phyloP scores from a whole-genome alignment of 2,888 invertebrate genomes.

The Lasius platythorax region DNA sequence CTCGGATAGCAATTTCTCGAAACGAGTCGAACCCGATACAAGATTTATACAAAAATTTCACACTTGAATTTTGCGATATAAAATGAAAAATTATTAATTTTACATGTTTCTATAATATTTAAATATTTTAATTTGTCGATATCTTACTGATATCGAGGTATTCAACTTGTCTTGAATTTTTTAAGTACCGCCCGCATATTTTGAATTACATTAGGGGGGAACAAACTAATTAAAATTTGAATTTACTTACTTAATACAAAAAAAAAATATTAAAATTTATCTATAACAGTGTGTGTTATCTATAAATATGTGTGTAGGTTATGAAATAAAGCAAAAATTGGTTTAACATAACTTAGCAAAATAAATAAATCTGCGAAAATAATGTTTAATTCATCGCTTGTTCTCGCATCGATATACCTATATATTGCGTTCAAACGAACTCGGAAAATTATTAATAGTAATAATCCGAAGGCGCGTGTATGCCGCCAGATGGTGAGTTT shows the following conservation, averaged over 20 bases:
- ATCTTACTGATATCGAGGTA: not conserved
- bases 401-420: slow-evolving; percentile 39
- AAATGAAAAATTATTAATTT: not conserved
- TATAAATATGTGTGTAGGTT: not conserved
- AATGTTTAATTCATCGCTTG: slow-evolving; percentile 34
- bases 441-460: slow-evolving; percentile 71
- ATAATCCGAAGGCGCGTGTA: slow-evolving; percentile 66
- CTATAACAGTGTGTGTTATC: not conserved
- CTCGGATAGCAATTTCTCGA: not conserved
- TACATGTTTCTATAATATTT: not conserved
- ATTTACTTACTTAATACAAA: not conserved
- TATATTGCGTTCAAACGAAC: slow-evolving; percentile 60
- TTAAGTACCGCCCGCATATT: not conserved
- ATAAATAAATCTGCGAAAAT: slow-evolving; percentile 37
- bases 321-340: not conserved
- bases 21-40: not conserved
- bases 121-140: not conserved
- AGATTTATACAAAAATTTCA: not conserved
- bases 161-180: not conserved
- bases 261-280: not conserved
- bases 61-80: not conserved
- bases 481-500: slow-evolving; percentile 79
- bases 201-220: not conserved
- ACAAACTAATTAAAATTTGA: not conserved
- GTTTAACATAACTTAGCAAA: not conserved